These are phyloP conservation scores for Chamaea fasciata DNA, from an alignment of 2,113 vertebrate genomes.

Conservation along the genomic window DNA sequence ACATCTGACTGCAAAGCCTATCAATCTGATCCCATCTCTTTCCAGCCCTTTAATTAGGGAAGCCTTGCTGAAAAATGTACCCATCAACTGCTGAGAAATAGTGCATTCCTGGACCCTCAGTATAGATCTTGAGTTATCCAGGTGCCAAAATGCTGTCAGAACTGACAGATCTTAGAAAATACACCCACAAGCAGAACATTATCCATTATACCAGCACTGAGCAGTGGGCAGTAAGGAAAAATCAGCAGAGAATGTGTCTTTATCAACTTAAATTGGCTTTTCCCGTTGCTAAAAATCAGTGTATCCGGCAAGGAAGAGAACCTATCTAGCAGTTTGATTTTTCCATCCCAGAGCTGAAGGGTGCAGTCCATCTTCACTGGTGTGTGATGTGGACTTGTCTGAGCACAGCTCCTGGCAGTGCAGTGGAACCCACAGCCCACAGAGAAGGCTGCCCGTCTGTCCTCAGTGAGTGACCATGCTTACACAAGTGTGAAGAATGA, in stretches of 20 bases:
- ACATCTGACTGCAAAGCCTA: conserved; percentile 64
- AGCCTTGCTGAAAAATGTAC: conserved; percentile 73
- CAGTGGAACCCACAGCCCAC: neutral
- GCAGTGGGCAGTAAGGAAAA: conserved; percentile 66
- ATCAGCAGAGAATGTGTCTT: conserved; percentile 63
- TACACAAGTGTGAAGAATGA: conserved; percentile 34
- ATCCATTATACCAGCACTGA: conserved; percentile 68
- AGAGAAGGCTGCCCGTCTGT: conserved; percentile 15
- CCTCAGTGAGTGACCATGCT: conserved; percentile 10
- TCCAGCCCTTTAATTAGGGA: conserved; percentile 72
- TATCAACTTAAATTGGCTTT: conserved; percentile 69
- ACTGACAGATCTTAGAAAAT: conserved; percentile 73
- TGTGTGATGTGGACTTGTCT: conserved; percentile 1
- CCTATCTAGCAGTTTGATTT: conserved; percentile 51
- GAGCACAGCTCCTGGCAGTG: neutral
- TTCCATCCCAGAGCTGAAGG: conserved; percentile 46
- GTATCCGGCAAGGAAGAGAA: conserved; percentile 8
- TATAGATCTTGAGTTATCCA: conserved; percentile 72
- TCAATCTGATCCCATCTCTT: conserved; percentile 68
- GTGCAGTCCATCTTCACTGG: conserved; percentile 50
- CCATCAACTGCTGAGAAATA: conserved; percentile 65
- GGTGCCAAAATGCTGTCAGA: conserved; percentile 72
- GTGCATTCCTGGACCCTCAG: conserved; percentile 62
- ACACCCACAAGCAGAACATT: conserved; percentile 67
- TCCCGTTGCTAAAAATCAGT: conserved; percentile 50